Evolutionary conservation across 2,797 vertebrate species (phyloP).

Genomic region (Diglossa cyanea): DNA sequence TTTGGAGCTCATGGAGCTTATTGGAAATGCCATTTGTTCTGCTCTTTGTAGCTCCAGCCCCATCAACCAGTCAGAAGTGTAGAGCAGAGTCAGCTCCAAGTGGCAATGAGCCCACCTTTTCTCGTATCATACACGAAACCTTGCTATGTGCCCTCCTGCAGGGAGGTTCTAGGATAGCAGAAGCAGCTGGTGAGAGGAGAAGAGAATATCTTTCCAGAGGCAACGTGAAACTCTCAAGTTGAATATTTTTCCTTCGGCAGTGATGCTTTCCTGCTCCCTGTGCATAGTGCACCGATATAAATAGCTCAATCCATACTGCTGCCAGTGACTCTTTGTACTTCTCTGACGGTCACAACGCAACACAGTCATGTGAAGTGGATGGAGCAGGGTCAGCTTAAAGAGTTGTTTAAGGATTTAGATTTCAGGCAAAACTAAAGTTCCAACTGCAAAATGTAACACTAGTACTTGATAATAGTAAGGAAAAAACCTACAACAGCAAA

Average conservation of each 20-base stretch:
- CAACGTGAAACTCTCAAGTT: not conserved
- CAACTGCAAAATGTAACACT: conserved; percentile 9
- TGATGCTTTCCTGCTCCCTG: not conserved
- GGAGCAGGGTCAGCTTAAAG: conserved; percentile 7
- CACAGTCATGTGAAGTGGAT: not conserved
- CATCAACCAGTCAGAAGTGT: not conserved
- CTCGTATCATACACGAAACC: not conserved
- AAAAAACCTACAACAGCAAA: not conserved
- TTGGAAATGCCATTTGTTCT: not conserved
- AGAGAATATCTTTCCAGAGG: not conserved
- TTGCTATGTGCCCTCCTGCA: not conserved
- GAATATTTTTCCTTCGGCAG: not conserved
- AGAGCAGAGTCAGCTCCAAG: not conserved
- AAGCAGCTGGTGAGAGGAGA: not conserved
- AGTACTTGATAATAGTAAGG: not conserved
- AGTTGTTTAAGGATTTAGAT: not conserved
- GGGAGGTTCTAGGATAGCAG: not conserved
- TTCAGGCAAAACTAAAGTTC: conserved; percentile 24
- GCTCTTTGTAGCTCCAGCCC: not conserved
- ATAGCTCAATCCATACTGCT: not conserved
- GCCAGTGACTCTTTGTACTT: not conserved
- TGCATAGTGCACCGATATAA: not conserved
- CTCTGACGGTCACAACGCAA: not conserved
- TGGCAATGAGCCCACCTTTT: not conserved
- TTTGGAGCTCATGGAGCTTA: not conserved